Percentiles rank a stretch among this genome's conserved stretches.
Conservation (phyloP, 2,888 invertebrate species). For the Drosophila buzzatii region DNA sequence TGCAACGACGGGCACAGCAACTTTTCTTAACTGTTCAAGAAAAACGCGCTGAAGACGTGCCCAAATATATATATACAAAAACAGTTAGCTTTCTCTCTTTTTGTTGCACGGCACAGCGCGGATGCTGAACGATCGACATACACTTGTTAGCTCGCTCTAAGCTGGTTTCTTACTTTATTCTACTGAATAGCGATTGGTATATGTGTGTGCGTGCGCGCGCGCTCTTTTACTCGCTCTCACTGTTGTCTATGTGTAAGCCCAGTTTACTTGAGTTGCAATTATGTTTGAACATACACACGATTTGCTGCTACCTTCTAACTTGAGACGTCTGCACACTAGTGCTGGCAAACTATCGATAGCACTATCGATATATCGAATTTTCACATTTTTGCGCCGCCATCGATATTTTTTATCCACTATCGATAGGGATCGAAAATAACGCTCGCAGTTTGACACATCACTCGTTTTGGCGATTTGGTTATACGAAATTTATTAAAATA, state of each 20-base stretch:
- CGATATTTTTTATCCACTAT: too few species aligned
- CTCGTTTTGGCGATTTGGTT: too few species aligned
- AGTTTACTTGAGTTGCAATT: constrained; percentile 49
- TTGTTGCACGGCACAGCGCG: constrained; percentile 58
- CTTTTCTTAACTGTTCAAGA: constrained; percentile 45
- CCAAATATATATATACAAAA: constrained; percentile 35
- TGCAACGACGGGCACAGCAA: constrained; percentile 35
- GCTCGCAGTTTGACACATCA: too few species aligned
- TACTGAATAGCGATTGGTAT: constrained; percentile 33
- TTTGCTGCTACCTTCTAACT: neutral
- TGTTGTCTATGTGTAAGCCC: constrained; percentile 56
- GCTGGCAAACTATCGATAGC: too few species aligned
- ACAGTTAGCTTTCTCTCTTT: constrained; percentile 74
- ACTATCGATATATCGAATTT: too few species aligned
- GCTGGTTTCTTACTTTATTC: constrained; percentile 62
- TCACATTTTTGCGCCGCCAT: too few species aligned
- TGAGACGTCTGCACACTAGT: constrained; percentile 10
- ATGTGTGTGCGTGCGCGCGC: constrained; percentile 39
- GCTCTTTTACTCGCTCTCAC: constrained; percentile 49
- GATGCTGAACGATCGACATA: constrained; percentile 72
- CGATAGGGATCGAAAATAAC: too few species aligned
- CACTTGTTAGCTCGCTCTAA: constrained; percentile 76
- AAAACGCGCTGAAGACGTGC: constrained; percentile 38
- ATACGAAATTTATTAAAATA: too few species aligned
- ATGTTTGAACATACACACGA: constrained; percentile 22